Percentiles rank a stretch among this genome's conserved stretches.
These are phyloP conservation scores for Drosophila birchii DNA, from an alignment of 2,888 invertebrate genomes.

Conservation along the genomic window DNA sequence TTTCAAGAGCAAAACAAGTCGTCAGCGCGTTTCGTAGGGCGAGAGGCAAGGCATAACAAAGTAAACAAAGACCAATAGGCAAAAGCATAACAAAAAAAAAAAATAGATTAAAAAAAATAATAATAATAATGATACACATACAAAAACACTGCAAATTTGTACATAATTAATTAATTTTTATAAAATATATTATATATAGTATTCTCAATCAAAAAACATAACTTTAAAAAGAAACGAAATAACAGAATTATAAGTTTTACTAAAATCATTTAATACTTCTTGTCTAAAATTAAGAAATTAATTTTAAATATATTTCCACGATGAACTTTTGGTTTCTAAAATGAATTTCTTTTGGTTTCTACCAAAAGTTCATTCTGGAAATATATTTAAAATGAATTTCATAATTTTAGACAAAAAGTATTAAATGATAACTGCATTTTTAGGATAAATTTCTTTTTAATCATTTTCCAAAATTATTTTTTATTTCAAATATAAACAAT, in stretches of 20 bases:
- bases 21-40: conserved; percentile 39
- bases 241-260: too few species aligned
- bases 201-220: neutral
- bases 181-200: neutral
- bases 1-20: conserved; percentile 42
- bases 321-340: neutral
- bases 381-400: too few species aligned
- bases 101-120: neutral
- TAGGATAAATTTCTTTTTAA: neutral
- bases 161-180: neutral
- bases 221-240: too few species aligned
- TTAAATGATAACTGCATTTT: neutral
- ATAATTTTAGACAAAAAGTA: too few species aligned
- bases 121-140: neutral
- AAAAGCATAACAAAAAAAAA: conserved; percentile 3
- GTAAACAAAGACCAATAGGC: conserved; percentile 3
- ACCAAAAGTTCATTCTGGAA: too few species aligned
- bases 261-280: neutral
- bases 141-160: neutral
- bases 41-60: conserved; percentile 8
- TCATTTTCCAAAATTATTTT: neutral
- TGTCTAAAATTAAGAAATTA: neutral
- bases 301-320: neutral
- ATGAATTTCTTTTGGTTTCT: too few species aligned
- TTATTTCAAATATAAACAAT: neutral